phyloP scores from a whole-genome alignment of 2,113 vertebrate species.

The Xenus cinereus region DNA sequence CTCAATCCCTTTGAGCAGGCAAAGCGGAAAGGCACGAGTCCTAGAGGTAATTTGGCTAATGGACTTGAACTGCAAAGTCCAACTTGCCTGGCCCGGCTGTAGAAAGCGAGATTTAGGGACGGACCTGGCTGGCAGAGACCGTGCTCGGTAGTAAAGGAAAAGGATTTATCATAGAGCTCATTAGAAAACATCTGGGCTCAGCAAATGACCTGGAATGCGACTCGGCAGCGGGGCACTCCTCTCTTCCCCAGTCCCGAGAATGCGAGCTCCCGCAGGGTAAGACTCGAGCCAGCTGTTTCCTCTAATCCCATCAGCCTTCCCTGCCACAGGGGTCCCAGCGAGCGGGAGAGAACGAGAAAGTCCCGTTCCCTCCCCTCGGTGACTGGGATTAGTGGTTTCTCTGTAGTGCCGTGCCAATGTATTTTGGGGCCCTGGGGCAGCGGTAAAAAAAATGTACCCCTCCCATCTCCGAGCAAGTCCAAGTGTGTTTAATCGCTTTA shows the following conservation, averaged over 20 bases:
- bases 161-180: conserved; percentile 47
- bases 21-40: neutral
- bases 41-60: neutral
- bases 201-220: conserved; percentile 70
- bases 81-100: neutral
- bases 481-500: neutral
- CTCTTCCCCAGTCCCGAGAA: conserved; percentile 48
- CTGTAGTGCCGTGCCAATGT: neutral
- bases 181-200: conserved; percentile 77
- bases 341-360: neutral
- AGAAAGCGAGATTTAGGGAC: neutral
- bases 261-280: conserved; percentile 62
- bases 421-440: conserved; percentile 39
- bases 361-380: neutral
- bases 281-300: conserved; percentile 73
- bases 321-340: conserved; percentile 43
- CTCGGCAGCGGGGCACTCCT: conserved; percentile 60
- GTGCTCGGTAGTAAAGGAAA: neutral
- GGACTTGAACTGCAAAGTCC: neutral
- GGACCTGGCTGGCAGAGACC: conserved; percentile 27
- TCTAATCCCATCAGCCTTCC: conserved; percentile 66
- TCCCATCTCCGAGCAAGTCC: conserved; percentile 16
- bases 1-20: neutral
- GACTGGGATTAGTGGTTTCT: conserved; percentile 37
- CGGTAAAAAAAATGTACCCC: neutral